phyloP scores from a whole-genome alignment of 2,113 vertebrate species.

The Caranx ignobilis region DNA sequence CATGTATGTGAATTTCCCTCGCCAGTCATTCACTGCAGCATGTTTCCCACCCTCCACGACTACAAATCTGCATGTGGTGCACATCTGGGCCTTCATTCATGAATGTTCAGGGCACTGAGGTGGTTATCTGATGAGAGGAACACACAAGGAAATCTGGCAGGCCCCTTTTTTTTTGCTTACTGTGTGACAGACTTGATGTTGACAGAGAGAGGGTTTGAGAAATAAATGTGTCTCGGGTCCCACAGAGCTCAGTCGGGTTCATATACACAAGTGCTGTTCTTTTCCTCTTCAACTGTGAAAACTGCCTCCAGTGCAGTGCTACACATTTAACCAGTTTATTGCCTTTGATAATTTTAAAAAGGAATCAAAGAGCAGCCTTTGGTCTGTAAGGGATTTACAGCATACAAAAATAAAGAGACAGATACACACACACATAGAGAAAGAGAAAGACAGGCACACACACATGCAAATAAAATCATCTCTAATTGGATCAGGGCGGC shows the following conservation, averaged over 20 bases:
- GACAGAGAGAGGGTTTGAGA: conserved; percentile 51
- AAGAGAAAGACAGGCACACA: conserved; percentile 10
- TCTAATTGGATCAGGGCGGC: conserved; percentile 71
- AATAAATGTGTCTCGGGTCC: conserved; percentile 57
- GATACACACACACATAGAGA: conserved; percentile 15
- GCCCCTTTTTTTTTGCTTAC: conserved; percentile 53
- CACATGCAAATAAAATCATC: conserved; percentile 57
- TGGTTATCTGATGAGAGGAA: conserved; percentile 78
- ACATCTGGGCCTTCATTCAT: conserved; percentile 80
- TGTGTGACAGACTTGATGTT: conserved; percentile 60
- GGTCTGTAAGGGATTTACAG: conserved; percentile 37
- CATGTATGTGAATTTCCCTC: conserved; percentile 75
- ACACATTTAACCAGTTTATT: conserved; percentile 28
- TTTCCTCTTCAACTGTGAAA: conserved; percentile 54
- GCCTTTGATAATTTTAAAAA: conserved; percentile 40
- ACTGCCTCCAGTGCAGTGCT: conserved; percentile 19
- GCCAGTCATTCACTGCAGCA: conserved; percentile 61
- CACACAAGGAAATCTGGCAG: conserved; percentile 66
- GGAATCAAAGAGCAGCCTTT: conserved; percentile 48
- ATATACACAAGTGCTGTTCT: conserved; percentile 50
- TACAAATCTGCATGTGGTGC: conserved; percentile 76
- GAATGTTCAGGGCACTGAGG: conserved; percentile 50
- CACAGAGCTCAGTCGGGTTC: conserved; percentile 25
- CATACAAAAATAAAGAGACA: conserved; percentile 55
- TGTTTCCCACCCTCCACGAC: conserved; percentile 68